Conservation (phyloP, 2,888 invertebrate species). For the Hypena proboscidalis region DNA sequence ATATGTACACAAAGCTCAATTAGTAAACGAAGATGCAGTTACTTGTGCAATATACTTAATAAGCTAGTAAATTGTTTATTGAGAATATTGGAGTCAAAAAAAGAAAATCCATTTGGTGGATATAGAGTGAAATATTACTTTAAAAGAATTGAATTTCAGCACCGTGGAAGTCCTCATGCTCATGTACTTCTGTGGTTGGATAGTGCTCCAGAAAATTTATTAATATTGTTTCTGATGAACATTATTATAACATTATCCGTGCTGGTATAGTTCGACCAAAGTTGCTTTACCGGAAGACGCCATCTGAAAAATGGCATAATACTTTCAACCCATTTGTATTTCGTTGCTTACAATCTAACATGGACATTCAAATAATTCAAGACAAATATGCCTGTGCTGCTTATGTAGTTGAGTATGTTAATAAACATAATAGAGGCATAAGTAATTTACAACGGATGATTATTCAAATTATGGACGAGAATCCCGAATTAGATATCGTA, state of each 20-base stretch:
- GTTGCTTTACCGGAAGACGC: constrained; percentile 52
- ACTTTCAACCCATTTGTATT: constrained; percentile 62
- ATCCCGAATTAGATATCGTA: constrained; percentile 35
- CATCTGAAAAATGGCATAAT: constrained; percentile 60
- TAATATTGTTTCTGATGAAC: constrained; percentile 44
- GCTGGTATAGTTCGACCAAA: constrained; percentile 55
- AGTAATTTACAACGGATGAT: constrained; percentile 50
- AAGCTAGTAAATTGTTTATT: constrained; percentile 52
- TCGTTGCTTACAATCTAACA: constrained; percentile 52
- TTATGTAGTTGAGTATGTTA: constrained; percentile 65
- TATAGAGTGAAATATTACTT: constrained; percentile 47
- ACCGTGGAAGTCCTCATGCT: too few relatives aligned
- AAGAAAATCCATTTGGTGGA: constrained; percentile 48
- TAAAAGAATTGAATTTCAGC: too few relatives aligned
- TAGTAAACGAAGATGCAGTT: constrained; percentile 53
- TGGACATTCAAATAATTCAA: constrained; percentile 58
- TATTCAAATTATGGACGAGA: background rate
- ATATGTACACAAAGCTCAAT: constrained; percentile 35
- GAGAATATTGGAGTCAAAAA: constrained; percentile 45
- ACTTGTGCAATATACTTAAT: constrained; percentile 52
- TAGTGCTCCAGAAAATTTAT: too few relatives aligned
- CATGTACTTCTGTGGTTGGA: too few relatives aligned
- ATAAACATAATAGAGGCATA: constrained; percentile 56
- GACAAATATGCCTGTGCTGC: constrained; percentile 65
- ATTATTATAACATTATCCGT: constrained; percentile 41